Evolutionary conservation across 2,888 invertebrate genomes (phyloP).

Genomic region (Tenodera sinensis): DNA sequence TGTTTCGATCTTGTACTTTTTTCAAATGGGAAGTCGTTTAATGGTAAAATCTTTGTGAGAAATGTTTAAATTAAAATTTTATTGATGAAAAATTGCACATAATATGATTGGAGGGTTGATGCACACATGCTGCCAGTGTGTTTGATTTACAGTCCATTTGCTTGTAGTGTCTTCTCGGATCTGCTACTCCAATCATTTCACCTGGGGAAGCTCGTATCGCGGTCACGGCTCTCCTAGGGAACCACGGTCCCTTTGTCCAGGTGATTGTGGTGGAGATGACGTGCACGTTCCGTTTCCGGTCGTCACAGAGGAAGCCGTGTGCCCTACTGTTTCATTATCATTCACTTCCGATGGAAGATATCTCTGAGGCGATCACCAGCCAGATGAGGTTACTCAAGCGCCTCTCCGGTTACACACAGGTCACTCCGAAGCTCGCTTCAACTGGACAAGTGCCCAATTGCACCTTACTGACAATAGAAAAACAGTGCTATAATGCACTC

Average conservation of each 20-base stretch:
- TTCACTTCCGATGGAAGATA: not conserved
- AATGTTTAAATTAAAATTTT: too few relatives aligned
- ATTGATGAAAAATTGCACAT: too few relatives aligned
- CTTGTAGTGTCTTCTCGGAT: too few relatives aligned
- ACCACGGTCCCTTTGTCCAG: not conserved
- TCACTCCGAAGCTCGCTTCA: not conserved
- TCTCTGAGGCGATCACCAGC: not conserved
- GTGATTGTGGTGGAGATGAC: not conserved
- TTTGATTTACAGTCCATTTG: too few relatives aligned
- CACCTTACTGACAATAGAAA: not conserved
- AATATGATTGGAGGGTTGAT: too few relatives aligned
- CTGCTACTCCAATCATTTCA: not conserved
- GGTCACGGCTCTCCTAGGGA: not conserved
- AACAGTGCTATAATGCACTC: too few relatives aligned
- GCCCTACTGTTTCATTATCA: not conserved
- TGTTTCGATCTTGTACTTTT: too few relatives aligned
- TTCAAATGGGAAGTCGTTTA: too few relatives aligned
- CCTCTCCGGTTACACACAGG: not conserved
- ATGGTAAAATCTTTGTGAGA: too few relatives aligned
- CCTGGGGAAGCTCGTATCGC: not conserved
- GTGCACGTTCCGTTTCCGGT: not conserved
- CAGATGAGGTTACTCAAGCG: constrained; percentile 4
- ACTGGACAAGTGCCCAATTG: not conserved
- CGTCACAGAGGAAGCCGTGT: not conserved
- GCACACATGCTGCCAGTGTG: too few relatives aligned